phyloP scores from a whole-genome alignment of 2,797 vertebrate species.

The Rhyacichthys aspro region DNA sequence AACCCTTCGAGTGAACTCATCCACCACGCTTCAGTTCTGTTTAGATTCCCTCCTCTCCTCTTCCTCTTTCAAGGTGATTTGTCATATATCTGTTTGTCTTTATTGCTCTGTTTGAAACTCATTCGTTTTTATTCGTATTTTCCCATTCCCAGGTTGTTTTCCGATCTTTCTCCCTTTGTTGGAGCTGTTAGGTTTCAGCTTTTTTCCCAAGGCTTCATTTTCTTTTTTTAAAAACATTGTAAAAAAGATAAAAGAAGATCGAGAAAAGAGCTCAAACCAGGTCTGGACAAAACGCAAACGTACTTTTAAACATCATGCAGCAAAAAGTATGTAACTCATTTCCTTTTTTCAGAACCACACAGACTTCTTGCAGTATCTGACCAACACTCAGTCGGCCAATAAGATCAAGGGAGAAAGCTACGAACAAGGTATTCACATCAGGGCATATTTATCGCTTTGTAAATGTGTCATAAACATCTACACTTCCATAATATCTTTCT shows the following conservation, averaged over 20 bases:
- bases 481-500: constrained; percentile 2
- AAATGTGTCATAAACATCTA: too few species aligned
- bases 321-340: too few species aligned
- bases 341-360: background rate
- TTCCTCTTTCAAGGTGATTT: constrained; percentile 42
- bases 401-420: constrained; percentile 3
- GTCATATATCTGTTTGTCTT: background rate
- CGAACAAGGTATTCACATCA: background rate
- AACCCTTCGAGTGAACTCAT: constrained; percentile 72
- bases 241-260: constrained; percentile 47
- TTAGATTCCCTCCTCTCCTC: constrained; percentile 23
- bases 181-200: constrained; percentile 34
- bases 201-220: constrained; percentile 26
- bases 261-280: constrained; percentile 35
- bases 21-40: constrained; percentile 54
- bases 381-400: background rate
- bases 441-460: too few species aligned
- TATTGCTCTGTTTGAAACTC: too few species aligned
- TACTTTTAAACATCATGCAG: too few species aligned
- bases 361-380: constrained; percentile 3
- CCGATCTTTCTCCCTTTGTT: constrained; percentile 50
- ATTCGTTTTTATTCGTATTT: background rate
- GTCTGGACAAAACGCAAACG: constrained; percentile 56
- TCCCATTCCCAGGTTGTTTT: constrained; percentile 40
- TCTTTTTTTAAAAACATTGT: constrained; percentile 32